Base-by-base conservation (phyloP, 2,113 vertebrate genomes). In the Dunckerocampus dactyliophorus region DNA sequence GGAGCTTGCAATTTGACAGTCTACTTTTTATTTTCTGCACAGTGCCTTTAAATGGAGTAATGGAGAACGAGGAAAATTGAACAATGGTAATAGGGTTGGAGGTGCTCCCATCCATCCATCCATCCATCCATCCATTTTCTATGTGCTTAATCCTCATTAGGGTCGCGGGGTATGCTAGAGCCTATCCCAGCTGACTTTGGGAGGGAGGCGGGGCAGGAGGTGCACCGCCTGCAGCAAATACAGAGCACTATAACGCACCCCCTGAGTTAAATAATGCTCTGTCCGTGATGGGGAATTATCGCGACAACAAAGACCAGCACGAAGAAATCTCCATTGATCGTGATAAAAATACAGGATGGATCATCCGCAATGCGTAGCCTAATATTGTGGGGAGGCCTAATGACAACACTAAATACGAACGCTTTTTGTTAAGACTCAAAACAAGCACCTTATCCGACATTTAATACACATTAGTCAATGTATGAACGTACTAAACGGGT, bases 291-390 rank as follows among this genome's bases (percentile, higher is more conserved):
- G 11, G n/a, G 34, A 42, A 55, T 14, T 55, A 34, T 55, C n/a
- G 17, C n/a, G 12, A 43, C 22, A 15, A 45, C 17, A 48, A 55
- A 53, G 59, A 79, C 67, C 75, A 62, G 65, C 42, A 54, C 47
- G 70, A 83, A 75, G 4, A 8, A 81, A 71, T 87, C 85, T 46
- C 65, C 62, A 60, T 31, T 21, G 42, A 82, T 75, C 17, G 21
- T 24, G 15, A 7, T 47, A 13, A 45, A 72, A 82, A 69, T 59
- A 47, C 79, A 82, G 82, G 75, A 86, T 42, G 65, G 56, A 63
- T 65, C 82, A 89, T 90, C 94, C 93, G 94, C 94, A 96, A 92
- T 95, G 94, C 93, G 94, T 90, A 92, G 84, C 77, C 65, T 71
- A 47, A 43, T 43, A 43, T 43, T 43, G 39, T 43, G 66, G 51